Conservation (phyloP, 1,140 invertebrate species). For the Drosophila elegans region DNA sequence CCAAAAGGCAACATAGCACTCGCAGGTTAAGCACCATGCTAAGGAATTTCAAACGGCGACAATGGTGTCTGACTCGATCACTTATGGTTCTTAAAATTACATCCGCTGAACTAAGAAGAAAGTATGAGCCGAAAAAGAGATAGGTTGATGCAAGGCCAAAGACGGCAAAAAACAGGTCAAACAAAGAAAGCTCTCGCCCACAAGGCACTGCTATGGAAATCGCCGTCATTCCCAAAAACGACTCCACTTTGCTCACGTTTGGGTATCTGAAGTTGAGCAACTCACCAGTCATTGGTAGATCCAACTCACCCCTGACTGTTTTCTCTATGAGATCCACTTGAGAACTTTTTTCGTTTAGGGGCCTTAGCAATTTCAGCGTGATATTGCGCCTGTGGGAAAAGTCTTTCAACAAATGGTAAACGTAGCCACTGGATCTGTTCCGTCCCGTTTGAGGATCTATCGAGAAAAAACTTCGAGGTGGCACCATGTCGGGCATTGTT, state of each 20-base stretch:
- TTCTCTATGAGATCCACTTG: not conserved
- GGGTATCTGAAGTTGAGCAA: not conserved
- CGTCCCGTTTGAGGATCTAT: constrained; percentile 15
- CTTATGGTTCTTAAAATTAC: not conserved
- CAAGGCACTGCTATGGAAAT: constrained; percentile 45
- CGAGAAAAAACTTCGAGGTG: constrained; percentile 31
- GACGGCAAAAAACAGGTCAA: not conserved
- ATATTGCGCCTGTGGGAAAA: constrained; percentile 43
- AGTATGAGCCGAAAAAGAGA: fast-evolving
- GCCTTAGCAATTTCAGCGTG: not conserved
- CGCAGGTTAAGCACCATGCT: constrained; percentile 8
- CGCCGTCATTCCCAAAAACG: not conserved
- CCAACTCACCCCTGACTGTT: constrained; percentile 13
- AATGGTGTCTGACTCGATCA: not conserved
- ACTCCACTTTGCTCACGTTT: not conserved
- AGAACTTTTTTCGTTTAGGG: fast-evolving
- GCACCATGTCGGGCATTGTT: constrained; percentile 5
- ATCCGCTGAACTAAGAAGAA: constrained; percentile 7
- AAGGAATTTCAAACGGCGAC: fast-evolving
- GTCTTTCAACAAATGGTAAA: not conserved
- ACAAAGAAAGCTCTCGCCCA: constrained; percentile 9
- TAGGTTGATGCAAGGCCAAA: not conserved
- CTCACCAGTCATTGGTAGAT: constrained; percentile 19
- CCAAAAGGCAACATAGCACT: constrained; percentile 6
- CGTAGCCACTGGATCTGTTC: not conserved